phyloP scores from a whole-genome alignment of 92 coral and sea anemone species.

The Porites evermanni region DNA sequence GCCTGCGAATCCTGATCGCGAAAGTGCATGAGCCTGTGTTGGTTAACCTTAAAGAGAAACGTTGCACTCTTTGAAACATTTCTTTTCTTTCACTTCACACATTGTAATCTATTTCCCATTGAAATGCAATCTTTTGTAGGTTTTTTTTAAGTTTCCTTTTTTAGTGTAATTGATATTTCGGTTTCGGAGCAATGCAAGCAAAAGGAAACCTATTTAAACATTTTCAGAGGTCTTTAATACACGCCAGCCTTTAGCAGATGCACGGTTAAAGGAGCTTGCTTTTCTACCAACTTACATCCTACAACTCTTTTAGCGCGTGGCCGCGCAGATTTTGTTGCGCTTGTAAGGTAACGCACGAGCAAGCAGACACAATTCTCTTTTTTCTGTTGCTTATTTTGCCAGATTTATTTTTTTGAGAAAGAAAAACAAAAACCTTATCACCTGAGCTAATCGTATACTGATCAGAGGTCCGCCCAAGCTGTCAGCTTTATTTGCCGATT shows the following conservation, averaged over 20 bases:
- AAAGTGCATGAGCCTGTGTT: no score
- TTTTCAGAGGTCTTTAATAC: neutral
- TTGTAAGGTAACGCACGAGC: neutral
- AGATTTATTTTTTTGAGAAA: slow-evolving; percentile 15
- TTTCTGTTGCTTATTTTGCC: neutral
- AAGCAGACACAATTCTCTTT: slow-evolving; percentile 8
- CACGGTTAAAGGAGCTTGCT: neutral
- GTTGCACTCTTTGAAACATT: no score
- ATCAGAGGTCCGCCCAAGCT: slow-evolving; percentile 25
- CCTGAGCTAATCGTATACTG: slow-evolving; percentile 17
- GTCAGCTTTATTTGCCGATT: slow-evolving; percentile 36
- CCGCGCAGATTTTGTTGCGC: neutral
- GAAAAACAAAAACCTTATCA: slow-evolving; percentile 19
- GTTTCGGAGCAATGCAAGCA: neutral
- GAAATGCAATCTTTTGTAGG: neutral
- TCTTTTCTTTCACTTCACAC: no score
- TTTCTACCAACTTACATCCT: neutral
- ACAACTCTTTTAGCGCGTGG: neutral
- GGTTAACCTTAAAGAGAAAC: no score
- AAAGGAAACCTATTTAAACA: no score
- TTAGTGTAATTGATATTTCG: neutral
- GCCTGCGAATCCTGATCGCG: no score
- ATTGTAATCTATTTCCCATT: neutral
- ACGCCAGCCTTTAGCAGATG: neutral
- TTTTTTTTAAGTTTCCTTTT: no score